These are phyloP conservation scores for Kryptolebias ocellatus DNA, from an alignment of 2,797 vertebrate species.

Conservation along the genomic window DNA sequence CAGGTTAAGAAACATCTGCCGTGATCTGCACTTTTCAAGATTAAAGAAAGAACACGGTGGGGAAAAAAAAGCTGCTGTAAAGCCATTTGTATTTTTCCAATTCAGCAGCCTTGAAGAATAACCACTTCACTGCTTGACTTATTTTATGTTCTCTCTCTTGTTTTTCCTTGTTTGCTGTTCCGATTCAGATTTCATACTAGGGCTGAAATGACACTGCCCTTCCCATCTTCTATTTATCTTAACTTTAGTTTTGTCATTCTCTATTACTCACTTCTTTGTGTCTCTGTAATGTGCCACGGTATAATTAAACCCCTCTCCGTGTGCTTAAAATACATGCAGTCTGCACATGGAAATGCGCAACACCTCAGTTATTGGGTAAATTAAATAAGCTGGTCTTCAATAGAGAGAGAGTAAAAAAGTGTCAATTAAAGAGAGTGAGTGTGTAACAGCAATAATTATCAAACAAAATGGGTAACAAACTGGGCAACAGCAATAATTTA, in stretches of 20 bases:
- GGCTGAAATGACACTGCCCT: slow-evolving; percentile 36
- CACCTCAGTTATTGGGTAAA: slow-evolving; percentile 37
- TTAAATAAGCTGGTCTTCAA: slow-evolving; percentile 52
- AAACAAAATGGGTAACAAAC: not conserved
- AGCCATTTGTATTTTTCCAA: slow-evolving; percentile 34
- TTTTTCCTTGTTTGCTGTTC: not conserved
- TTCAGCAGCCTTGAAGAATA: slow-evolving; percentile 32
- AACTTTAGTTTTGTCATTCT: slow-evolving; percentile 19
- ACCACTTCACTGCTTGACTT: slow-evolving; percentile 6
- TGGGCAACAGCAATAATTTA: slow-evolving; percentile 22
- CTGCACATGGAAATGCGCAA: slow-evolving; percentile 13
- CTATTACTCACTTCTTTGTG: slow-evolving; percentile 36
- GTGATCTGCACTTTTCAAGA: slow-evolving; percentile 54
- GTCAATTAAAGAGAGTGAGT: slow-evolving; percentile 67
- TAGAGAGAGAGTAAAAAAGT: slow-evolving; percentile 22
- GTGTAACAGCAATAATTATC: slow-evolving; percentile 44
- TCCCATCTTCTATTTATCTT: slow-evolving; percentile 31
- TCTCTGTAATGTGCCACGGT: slow-evolving; percentile 50
- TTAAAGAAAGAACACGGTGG: slow-evolving; percentile 35
- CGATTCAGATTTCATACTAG: slow-evolving; percentile 7
- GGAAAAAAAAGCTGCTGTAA: slow-evolving; percentile 22
- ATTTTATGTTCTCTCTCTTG: slow-evolving; percentile 10
- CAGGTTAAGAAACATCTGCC: slow-evolving; percentile 37
- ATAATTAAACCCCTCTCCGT: slow-evolving; percentile 69
- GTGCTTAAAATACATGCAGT: slow-evolving; percentile 61